phyloP scores from a whole-genome alignment of 2,888 invertebrate species.

The Syrista parreyssii region DNA sequence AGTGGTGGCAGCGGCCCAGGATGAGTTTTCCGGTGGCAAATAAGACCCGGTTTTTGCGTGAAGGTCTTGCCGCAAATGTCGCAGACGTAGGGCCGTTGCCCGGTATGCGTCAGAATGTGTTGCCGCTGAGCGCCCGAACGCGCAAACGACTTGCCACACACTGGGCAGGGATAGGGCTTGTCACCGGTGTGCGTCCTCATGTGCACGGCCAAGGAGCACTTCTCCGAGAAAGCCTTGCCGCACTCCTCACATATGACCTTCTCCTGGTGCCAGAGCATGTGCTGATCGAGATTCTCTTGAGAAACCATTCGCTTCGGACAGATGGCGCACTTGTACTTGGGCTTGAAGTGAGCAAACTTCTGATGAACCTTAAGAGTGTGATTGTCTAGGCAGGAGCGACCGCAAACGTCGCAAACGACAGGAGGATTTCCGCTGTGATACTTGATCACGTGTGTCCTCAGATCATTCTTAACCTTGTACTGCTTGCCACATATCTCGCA shows the following conservation, averaged over 20 bases:
- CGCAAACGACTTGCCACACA: constrained; percentile 15
- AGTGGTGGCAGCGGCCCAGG: constrained; percentile 18
- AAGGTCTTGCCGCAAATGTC: constrained; percentile 18
- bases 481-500: constrained; percentile 16
- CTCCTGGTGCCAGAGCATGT: constrained; percentile 17
- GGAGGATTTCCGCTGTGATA: constrained; percentile 20
- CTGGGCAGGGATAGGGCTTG: constrained; percentile 19
- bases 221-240: constrained; percentile 17
- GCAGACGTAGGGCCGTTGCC: constrained; percentile 17
- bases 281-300: constrained; percentile 12
- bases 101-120: constrained; percentile 19
- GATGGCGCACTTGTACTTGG: constrained; percentile 19
- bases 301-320: constrained; percentile 17
- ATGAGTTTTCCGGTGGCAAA: constrained; percentile 18
- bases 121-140: constrained; percentile 15
- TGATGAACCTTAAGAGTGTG: constrained; percentile 15
- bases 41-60: constrained; percentile 19
- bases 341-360: constrained; percentile 19
- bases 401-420: constrained; percentile 24
- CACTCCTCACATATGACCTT: constrained; percentile 21
- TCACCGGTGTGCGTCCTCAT: constrained; percentile 21
- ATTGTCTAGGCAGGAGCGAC: constrained; percentile 16
- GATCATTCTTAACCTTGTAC: constrained; percentile 19
- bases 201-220: constrained; percentile 16
- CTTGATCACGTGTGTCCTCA: constrained; percentile 16